These are phyloP conservation scores for Hippocampus zosterae DNA, from an alignment of 2,113 vertebrate species.

Conservation along the genomic window DNA sequence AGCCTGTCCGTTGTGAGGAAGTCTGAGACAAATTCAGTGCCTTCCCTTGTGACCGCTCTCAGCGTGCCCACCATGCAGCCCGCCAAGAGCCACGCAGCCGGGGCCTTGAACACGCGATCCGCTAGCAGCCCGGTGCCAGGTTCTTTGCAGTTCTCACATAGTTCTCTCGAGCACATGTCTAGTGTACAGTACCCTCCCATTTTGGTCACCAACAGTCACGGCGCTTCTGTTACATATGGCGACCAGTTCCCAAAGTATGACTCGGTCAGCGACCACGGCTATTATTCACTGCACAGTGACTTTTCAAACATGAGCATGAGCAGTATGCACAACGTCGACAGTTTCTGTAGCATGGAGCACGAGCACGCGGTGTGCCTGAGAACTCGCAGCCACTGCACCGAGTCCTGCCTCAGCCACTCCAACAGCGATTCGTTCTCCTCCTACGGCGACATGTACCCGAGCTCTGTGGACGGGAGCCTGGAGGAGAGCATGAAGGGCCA, in stretches of 20 bases:
- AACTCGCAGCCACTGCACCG: slow-evolving; percentile 85
- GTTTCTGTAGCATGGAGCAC: slow-evolving; percentile 88
- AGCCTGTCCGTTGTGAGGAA: slow-evolving; percentile 83
- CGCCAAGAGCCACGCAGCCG: slow-evolving; percentile 90
- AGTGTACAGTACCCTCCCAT: slow-evolving; percentile 96
- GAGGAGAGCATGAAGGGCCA: slow-evolving; percentile 84
- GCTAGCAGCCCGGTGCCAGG: slow-evolving; percentile 97
- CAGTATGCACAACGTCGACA: slow-evolving; percentile 86
- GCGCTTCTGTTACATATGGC: slow-evolving; percentile 84
- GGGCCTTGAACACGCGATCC: slow-evolving; percentile 94
- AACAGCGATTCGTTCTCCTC: slow-evolving; percentile 92
- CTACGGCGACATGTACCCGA: slow-evolving; percentile 89
- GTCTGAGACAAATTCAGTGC: slow-evolving; percentile 91
- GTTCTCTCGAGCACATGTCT: slow-evolving; percentile 89
- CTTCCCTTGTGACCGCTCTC: slow-evolving; percentile 92
- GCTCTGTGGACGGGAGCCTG: slow-evolving; percentile 83
- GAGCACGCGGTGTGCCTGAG: slow-evolving; percentile 82
- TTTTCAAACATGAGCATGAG: slow-evolving; percentile 92
- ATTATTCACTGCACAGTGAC: slow-evolving; percentile 94
- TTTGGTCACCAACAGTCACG: slow-evolving; percentile 95
- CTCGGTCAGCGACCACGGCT: slow-evolving; percentile 89
- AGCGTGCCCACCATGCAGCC: slow-evolving; percentile 94
- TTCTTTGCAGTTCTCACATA: slow-evolving; percentile 88
- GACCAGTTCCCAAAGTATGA: slow-evolving; percentile 95
- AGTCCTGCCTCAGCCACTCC: slow-evolving; percentile 89